phyloP scores from a whole-genome alignment of 2,888 invertebrate species.

The Ischnus inquisitorius region DNA sequence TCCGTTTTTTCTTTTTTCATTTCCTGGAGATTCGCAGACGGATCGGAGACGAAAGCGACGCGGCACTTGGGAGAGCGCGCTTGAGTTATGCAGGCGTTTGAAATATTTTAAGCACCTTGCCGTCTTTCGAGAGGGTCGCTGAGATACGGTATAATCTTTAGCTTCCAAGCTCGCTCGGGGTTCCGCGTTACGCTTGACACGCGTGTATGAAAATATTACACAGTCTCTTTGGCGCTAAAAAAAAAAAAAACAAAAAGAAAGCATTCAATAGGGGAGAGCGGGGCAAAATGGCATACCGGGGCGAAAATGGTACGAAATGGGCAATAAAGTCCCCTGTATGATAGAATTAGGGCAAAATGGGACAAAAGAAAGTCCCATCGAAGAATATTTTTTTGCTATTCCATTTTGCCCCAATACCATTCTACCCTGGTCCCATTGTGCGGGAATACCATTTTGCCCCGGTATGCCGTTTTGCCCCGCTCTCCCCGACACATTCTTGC shows the following conservation, averaged over 20 bases:
- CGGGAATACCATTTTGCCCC: too few species aligned
- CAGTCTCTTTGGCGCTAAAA: not conserved
- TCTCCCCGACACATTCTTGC: not conserved
- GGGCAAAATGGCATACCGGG: too few species aligned
- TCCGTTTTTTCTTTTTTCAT: not conserved
- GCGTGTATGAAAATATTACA: not conserved
- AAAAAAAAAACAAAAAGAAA: not conserved
- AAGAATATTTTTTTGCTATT: too few species aligned
- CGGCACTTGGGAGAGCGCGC: constrained; percentile 26
- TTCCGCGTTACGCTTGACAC: not conserved
- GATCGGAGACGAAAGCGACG: not conserved
- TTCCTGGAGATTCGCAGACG: not conserved
- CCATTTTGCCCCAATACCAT: too few species aligned
- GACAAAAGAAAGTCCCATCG: too few species aligned
- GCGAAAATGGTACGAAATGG: too few species aligned
- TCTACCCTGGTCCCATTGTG: too few species aligned
- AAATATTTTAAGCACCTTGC: constrained; percentile 55
- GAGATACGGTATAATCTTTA: constrained; percentile 26
- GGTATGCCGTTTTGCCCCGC: not conserved
- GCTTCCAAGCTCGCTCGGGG: not conserved
- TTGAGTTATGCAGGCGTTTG: constrained; percentile 63
- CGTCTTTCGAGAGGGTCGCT: constrained; percentile 34
- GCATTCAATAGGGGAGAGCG: not conserved
- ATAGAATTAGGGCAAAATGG: too few species aligned
- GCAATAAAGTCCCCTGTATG: too few species aligned